Conservation (phyloP, 1,140 invertebrate genomes). For the Planococcus citri region DNA sequence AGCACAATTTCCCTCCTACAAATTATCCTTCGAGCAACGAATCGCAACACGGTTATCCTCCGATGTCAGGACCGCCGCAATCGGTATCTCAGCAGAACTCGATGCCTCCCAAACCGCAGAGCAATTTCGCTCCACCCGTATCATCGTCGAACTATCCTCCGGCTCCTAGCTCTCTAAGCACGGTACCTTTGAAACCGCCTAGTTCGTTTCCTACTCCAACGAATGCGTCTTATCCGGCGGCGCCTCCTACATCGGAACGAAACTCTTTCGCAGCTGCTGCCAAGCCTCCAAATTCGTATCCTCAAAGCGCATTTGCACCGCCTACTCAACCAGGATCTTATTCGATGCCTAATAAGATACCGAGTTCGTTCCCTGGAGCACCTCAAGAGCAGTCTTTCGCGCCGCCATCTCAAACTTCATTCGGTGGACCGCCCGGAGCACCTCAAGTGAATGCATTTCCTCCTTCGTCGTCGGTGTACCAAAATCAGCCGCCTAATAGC, state of each 20-base stretch:
- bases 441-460: not conserved
- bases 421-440: not conserved
- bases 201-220: slow-evolving; percentile 20
- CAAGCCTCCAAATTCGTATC: not conserved
- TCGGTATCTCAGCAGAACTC: not conserved
- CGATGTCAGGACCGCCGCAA: not conserved
- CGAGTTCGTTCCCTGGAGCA: no score
- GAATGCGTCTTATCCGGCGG: slow-evolving; percentile 9
- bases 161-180: no score
- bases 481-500: not conserved
- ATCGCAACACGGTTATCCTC: no score
- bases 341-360: not conserved
- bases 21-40: no score
- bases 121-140: not conserved
- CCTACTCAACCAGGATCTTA: not conserved
- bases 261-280: no score
- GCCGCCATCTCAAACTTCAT: not conserved
- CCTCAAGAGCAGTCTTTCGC: not conserved
- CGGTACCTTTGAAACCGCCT: not conserved
- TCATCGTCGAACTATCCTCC: no score
- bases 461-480: not conserved
- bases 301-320: not conserved
- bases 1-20: no score
- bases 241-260: no score
- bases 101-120: not conserved